Conservation (phyloP, 2,113 vertebrate genomes). For the Fregetta grallaria region DNA sequence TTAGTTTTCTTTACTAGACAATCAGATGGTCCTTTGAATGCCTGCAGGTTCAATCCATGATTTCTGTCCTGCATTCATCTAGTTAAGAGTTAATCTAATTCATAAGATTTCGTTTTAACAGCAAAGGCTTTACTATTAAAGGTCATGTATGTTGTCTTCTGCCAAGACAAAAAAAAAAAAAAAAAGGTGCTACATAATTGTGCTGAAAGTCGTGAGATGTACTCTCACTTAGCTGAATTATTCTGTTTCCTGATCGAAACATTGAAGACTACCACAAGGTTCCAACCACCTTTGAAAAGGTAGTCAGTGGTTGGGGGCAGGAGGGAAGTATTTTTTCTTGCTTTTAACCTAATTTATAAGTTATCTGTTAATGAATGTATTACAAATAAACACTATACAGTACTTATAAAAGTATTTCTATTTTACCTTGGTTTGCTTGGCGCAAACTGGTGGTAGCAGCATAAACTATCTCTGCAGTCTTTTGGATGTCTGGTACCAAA, state of each 20-base stretch:
- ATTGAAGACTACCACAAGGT: not conserved
- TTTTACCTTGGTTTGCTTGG: slow-evolving; percentile 92
- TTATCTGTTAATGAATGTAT: not conserved
- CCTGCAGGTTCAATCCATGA: not conserved
- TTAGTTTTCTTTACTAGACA: not conserved
- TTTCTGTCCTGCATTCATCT: not conserved
- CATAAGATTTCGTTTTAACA: not conserved
- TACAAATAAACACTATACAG: not conserved
- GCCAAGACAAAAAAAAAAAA: not conserved
- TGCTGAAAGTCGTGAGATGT: not conserved
- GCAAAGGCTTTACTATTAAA: not conserved
- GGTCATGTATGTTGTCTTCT: not conserved
- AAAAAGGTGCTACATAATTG: not conserved
- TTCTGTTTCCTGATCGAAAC: not conserved
- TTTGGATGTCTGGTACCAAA: slow-evolving; percentile 96
- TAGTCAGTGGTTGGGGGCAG: not conserved
- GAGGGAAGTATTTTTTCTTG: not conserved
- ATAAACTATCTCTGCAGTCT: slow-evolving; percentile 94
- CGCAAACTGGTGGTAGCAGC: slow-evolving; percentile 90
- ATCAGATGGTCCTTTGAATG: not conserved
- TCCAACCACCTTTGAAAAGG: not conserved
- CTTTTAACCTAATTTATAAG: not conserved
- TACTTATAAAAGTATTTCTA: not conserved
- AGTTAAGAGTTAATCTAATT: not conserved
- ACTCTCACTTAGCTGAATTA: not conserved